Conservation (phyloP, 2,113 vertebrate genomes). For the Crotalus tigris region DNA sequence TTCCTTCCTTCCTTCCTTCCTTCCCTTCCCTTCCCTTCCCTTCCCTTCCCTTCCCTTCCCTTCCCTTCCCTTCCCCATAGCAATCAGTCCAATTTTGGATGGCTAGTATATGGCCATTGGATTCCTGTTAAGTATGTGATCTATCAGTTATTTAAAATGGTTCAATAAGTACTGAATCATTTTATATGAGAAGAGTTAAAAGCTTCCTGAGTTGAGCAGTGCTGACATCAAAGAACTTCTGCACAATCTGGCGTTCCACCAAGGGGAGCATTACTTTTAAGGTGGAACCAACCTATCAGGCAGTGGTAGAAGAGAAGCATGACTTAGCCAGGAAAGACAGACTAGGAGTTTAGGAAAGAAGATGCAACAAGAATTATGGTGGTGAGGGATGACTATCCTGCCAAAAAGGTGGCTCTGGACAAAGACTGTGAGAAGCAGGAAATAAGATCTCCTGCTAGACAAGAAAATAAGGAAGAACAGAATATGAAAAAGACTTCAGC, state of each 20-base stretch:
- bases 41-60: no score
- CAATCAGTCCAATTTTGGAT: background rate
- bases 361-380: background rate
- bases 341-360: background rate
- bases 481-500: background rate
- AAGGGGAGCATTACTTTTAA: background rate
- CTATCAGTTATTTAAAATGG: background rate
- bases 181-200: background rate
- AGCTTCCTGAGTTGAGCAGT: background rate
- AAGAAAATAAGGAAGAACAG: background rate
- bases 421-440: background rate
- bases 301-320: background rate
- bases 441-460: background rate
- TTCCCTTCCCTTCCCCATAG: background rate
- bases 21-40: no score
- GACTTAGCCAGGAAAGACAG: background rate
- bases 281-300: background rate
- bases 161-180: background rate
- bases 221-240: background rate
- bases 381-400: background rate
- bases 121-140: background rate
- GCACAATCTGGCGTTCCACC: background rate
- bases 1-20: background rate
- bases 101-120: background rate
- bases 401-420: background rate